Base-by-base conservation (phyloP, 2,113 vertebrate species). In the Pipa parva region DNA sequence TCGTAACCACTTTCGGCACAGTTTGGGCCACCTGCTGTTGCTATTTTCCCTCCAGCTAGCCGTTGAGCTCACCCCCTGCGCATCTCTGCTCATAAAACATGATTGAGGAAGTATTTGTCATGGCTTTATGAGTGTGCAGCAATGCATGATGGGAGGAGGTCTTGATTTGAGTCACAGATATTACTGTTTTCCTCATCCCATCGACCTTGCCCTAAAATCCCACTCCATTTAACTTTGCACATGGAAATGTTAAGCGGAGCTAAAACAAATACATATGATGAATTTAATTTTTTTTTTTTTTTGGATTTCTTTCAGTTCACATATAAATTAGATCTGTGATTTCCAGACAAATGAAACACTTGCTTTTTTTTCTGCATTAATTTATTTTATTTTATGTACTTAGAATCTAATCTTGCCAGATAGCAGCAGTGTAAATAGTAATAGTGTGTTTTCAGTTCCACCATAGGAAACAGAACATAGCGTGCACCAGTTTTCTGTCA, bases 61-160 rank as follows among this genome's bases (percentile, higher is more conserved):
- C 87, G 87, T 89, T 94, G 88, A 90, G 86, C 88, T 88, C 92
- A 92, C 46, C 91, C 89, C 91, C n/a, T 92, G 92, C 93, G 92
- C 93, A 95, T 95, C 92, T 92, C 91, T 89, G 90, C 94, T 97
- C 90, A 85, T 98, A 97, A 97, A 98, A 95, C 92, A 93, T 95
- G 92, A 97, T 94, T 94, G 95, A 94, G 93, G 93, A 94, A 87
- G 92, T 93, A 91, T 95, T 98, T 95, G 92, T 95, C 93, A 93
- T 96, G 91, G 94, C 92, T 97, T 98, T 95, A 98, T 93, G 91
- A 95, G 90, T 88, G 85, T 88, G 90, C 92, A 92, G 89, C 89
- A 90, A 92, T 89, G 91, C 94, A 88, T 90, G 93, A 94, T 92
- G 84, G 87, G 88, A 89, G 92, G 92, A 89, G 89, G 91, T 89